These are phyloP conservation scores for Mylabris phalerata DNA, from an alignment of 1,140 invertebrate species.

Conservation along the genomic window DNA sequence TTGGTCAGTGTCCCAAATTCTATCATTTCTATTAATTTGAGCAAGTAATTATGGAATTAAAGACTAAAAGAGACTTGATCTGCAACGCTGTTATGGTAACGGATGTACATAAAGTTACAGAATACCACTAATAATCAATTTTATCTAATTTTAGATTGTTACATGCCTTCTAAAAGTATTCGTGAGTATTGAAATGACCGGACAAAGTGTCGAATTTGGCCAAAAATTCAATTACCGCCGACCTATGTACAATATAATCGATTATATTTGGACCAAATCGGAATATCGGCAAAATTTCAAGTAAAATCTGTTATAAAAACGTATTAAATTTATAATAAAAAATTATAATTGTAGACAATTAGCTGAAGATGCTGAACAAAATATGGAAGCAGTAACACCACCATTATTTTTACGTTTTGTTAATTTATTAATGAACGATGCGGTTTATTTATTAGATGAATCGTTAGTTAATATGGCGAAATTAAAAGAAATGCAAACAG, in stretches of 20 bases:
- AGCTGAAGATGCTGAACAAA: slow-evolving; percentile 70
- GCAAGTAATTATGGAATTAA: too few relatives aligned
- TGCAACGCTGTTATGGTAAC: neutral
- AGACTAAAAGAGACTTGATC: too few relatives aligned
- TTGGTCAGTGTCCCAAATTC: too few relatives aligned
- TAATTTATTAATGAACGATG: slow-evolving; percentile 93
- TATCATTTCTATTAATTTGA: too few relatives aligned
- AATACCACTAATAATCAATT: slow-evolving; percentile 3
- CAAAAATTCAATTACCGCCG: slow-evolving; percentile 95
- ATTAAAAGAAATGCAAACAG: slow-evolving; percentile 64
- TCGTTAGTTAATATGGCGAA: slow-evolving; percentile 80
- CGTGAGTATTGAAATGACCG: slow-evolving; percentile 96
- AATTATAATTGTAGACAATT: slow-evolving; percentile 49
- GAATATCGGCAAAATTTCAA: slow-evolving; percentile 70
- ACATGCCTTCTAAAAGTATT: slow-evolving; percentile 80
- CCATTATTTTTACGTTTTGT: slow-evolving; percentile 91
- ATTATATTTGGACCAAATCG: slow-evolving; percentile 81
- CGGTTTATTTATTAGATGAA: slow-evolving; percentile 89
- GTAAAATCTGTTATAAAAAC: slow-evolving; percentile 44
- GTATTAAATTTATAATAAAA: neutral
- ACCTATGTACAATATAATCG: slow-evolving; percentile 91
- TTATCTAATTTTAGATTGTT: slow-evolving; percentile 51
- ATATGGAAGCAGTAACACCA: slow-evolving; percentile 84
- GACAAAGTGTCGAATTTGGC: slow-evolving; percentile 91
- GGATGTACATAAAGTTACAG: neutral